A percentile compares a stretch with the other conserved stretches of the same genome.
These are phyloP conservation scores for Zelostemma sp. DNA, from an alignment of 1,140 invertebrate species.

Conservation along the genomic window DNA sequence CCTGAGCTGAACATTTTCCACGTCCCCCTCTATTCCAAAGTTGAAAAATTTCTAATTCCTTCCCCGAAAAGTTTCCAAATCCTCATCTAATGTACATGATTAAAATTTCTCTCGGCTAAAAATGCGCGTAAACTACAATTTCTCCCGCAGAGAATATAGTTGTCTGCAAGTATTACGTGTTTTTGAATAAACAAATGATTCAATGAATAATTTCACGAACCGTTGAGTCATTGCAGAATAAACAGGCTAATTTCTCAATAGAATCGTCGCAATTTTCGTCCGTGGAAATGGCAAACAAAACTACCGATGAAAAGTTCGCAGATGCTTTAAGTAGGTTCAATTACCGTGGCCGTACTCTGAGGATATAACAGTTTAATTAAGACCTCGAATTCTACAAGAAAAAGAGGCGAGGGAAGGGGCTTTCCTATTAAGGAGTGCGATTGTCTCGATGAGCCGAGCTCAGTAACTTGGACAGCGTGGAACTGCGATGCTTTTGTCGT, in stretches of 20 bases:
- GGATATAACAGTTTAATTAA: slow-evolving; percentile 51
- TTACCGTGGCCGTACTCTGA: slow-evolving; percentile 47
- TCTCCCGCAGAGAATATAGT: too few relatives aligned
- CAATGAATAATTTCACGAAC: too few relatives aligned
- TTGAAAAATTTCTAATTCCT: too few relatives aligned
- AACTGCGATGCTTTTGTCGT: not conserved
- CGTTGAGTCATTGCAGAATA: too few relatives aligned
- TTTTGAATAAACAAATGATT: too few relatives aligned
- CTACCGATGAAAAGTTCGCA: slow-evolving; percentile 42
- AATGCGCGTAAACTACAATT: too few relatives aligned
- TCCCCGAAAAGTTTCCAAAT: too few relatives aligned
- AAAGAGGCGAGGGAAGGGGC: slow-evolving; percentile 25
- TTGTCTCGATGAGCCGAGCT: slow-evolving; percentile 8
- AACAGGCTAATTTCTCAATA: not conserved
- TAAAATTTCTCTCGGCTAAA: too few relatives aligned
- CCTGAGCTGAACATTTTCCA: too few relatives aligned
- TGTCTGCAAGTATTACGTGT: too few relatives aligned
- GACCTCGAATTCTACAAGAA: slow-evolving; percentile 45
- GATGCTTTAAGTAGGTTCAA: slow-evolving; percentile 50
- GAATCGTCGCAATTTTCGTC: not conserved
- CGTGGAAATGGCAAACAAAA: slow-evolving; percentile 25
- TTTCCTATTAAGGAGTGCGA: slow-evolving; percentile 37
- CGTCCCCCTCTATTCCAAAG: too few relatives aligned
- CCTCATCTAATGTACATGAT: too few relatives aligned
- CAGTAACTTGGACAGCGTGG: slow-evolving; percentile 14